Conservation (phyloP, 2,797 vertebrate genomes). For the Austrolebias charrua region DNA sequence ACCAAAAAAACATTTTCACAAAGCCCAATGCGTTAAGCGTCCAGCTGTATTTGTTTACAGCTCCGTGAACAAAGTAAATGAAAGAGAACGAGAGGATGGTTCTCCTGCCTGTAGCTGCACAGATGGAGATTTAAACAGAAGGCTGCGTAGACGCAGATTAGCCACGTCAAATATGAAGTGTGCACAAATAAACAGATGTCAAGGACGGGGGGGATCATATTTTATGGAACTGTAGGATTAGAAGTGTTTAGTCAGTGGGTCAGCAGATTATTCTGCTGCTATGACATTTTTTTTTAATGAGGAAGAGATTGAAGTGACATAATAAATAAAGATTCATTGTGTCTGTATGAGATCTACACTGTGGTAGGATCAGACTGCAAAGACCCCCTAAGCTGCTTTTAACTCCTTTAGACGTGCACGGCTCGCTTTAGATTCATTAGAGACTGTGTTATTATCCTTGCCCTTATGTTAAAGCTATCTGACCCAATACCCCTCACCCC, state of each 20-base stretch:
- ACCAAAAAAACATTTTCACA: not conserved
- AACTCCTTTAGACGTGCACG: constrained; percentile 43
- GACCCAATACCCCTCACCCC: constrained; percentile 18
- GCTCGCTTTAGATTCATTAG: constrained; percentile 54
- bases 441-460: constrained; percentile 48
- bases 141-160: constrained; percentile 14
- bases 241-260: constrained; percentile 18
- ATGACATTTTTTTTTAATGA: not conserved
- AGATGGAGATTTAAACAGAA: constrained; percentile 36
- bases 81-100: constrained; percentile 2
- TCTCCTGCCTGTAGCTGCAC: constrained; percentile 42
- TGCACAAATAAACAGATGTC: constrained; percentile 41
- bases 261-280: constrained; percentile 11
- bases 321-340: not conserved
- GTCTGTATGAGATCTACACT: constrained; percentile 13
- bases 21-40: not conserved
- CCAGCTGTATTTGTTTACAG: constrained; percentile 23
- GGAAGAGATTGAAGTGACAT: not conserved
- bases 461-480: constrained; percentile 30
- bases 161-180: constrained; percentile 27
- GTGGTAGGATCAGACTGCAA: constrained; percentile 59
- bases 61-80: constrained; percentile 15
- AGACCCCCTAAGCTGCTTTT: constrained; percentile 53
- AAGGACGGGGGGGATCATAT: constrained; percentile 23
- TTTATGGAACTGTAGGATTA: constrained; percentile 32